Conservation (phyloP, 2,113 vertebrate species). For the Saiga tatarica region DNA sequence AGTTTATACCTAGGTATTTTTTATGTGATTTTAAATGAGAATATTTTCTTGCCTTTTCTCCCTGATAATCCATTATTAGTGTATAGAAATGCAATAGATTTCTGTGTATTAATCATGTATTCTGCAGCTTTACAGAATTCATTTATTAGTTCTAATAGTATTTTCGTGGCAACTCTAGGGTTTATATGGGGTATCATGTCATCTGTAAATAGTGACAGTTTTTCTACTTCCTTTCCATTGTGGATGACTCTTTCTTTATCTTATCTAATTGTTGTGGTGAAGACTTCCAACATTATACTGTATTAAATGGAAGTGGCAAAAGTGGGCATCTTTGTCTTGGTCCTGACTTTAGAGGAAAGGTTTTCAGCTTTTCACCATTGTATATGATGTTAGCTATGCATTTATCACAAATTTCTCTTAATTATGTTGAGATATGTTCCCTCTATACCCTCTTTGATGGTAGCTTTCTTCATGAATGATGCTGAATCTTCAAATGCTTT, state of each 20-base stretch:
- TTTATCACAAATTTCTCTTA: background rate
- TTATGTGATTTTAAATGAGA: background rate
- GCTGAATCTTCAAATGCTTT: background rate
- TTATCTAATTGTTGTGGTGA: background rate
- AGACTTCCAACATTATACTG: background rate
- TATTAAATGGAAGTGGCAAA: background rate
- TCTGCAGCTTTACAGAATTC: background rate
- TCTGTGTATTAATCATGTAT: background rate
- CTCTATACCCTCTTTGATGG: background rate
- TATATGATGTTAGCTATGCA: background rate
- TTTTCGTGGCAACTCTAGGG: background rate
- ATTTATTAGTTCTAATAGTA: background rate
- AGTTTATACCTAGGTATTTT: background rate
- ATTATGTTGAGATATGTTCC: background rate
- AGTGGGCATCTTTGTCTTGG: background rate
- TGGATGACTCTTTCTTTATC: background rate
- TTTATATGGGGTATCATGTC: background rate
- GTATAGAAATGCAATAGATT: background rate
- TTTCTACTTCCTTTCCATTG: background rate
- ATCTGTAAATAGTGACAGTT: background rate
- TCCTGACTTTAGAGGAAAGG: background rate
- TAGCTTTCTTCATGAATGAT: background rate
- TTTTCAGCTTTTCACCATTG: background rate
- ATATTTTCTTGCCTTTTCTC: background rate
- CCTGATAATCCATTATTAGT: background rate